Conservation (phyloP, 2,113 vertebrate species). For the pig (Sus scrofa) region T2T-Sscrofa CM000825.6:38819001-38819500, state of each 20-base stretch:
- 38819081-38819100: not conserved
- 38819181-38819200: constrained; percentile 22
- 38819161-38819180: constrained; percentile 33
- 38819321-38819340: constrained; percentile 76
- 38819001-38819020: not conserved
- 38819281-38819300: constrained; percentile 62
- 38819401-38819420: constrained; percentile 63
- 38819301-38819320: constrained; percentile 75
- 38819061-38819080: not conserved
- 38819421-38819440: not conserved
- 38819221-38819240: not conserved
- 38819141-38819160: constrained; percentile 42
- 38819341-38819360: constrained; percentile 61
- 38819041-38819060: not conserved
- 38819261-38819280: constrained; percentile 71
- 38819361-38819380: constrained; percentile 49
- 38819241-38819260: constrained; percentile 52
- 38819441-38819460: constrained; percentile 48
- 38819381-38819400: constrained; percentile 46
- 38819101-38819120: not conserved
- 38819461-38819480: constrained; percentile 2
- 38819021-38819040: not conserved
- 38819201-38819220: constrained; percentile 56
- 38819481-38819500: not conserved
- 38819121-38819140: not conserved